Evolutionary conservation across 2,888 invertebrate species (phyloP).

Genomic region (Heteromyza rotundicornis): DNA sequence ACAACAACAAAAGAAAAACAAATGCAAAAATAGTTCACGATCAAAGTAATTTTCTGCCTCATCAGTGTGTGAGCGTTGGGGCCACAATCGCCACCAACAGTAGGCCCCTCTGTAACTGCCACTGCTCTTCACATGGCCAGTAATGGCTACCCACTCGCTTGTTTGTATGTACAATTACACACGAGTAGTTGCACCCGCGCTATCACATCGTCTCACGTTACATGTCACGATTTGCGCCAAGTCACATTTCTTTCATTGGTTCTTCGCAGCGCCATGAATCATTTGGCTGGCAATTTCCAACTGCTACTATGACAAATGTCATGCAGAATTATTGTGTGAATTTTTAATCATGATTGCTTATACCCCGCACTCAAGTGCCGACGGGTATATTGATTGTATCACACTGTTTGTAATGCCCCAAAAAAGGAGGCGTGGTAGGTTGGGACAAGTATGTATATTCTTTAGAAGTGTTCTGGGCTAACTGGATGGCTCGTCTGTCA

Average conservation of each 20-base stretch:
- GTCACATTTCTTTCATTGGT: background rate
- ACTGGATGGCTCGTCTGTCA: too few relatives aligned
- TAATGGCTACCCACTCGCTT: background rate
- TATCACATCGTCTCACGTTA: background rate
- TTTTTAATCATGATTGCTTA: too few relatives aligned
- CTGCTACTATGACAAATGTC: background rate
- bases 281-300: background rate
- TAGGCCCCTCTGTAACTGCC: background rate
- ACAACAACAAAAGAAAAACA: too few relatives aligned
- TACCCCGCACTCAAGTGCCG: too few relatives aligned
- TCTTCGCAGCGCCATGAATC: background rate
- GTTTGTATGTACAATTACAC: background rate
- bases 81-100: background rate
- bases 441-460: too few relatives aligned
- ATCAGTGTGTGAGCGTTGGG: background rate
- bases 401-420: too few relatives aligned
- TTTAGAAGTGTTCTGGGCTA: too few relatives aligned
- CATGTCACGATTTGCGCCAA: background rate
- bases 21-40: constrained; percentile 2
- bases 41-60: background rate
- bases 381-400: too few relatives aligned
- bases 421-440: too few relatives aligned
- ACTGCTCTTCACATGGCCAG: background rate
- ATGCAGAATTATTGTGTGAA: background rate
- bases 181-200: constrained; percentile 1